Evolutionary conservation across 92 coral and sea anemone species (phyloP).

Genomic region (Ricordea florida): DNA sequence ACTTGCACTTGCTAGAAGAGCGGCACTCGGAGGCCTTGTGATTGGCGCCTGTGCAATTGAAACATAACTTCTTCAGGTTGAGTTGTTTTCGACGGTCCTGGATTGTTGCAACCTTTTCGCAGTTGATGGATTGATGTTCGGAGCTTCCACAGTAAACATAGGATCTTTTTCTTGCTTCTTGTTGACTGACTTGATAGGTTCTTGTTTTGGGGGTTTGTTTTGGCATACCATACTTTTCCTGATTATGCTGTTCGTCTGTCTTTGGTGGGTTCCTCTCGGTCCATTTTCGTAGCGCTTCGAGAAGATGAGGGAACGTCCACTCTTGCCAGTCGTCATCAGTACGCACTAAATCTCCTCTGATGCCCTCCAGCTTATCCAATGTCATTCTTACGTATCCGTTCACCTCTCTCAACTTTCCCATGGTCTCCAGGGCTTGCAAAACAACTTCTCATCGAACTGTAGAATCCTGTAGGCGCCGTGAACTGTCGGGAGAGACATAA

Average conservation of each 20-base stretch:
- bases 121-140: background rate
- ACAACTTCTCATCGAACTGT: conserved; percentile 61
- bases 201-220: no score
- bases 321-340: conserved; percentile 63
- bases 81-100: background rate
- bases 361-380: conserved; percentile 65
- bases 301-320: conserved; percentile 64
- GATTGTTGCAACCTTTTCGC: background rate
- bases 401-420: conserved; percentile 69
- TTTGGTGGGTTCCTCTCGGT: conserved; percentile 48
- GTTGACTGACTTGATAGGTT: no score
- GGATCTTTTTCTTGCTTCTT: no score
- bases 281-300: conserved; percentile 68
- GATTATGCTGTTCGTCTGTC: no score
- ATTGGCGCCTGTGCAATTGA: background rate
- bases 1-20: background rate
- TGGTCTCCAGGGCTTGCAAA: conserved; percentile 64
- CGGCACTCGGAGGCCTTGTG: conserved; percentile 4
- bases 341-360: conserved; percentile 67
- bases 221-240: no score
- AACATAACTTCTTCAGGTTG: background rate
- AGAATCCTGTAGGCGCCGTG: conserved; percentile 60
- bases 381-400: conserved; percentile 62
- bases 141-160: background rate
- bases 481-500: conserved; percentile 62